phyloP scores from a whole-genome alignment of 2,113 vertebrate genomes.

The Marcusenius ussheri region DNA sequence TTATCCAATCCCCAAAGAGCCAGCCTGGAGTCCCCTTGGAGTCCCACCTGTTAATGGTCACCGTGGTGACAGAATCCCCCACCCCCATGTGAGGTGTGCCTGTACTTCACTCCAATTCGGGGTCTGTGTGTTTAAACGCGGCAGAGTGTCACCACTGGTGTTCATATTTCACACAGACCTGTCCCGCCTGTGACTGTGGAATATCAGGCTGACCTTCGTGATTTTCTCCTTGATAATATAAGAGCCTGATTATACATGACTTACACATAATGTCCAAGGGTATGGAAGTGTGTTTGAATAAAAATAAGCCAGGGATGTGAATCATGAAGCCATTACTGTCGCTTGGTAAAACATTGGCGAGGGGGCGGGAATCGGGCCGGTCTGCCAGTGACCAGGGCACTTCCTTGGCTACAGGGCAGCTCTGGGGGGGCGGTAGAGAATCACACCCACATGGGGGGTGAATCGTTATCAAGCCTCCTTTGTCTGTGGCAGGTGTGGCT shows the following conservation, averaged over 20 bases:
- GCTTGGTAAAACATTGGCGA: neutral
- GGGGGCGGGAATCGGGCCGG: neutral
- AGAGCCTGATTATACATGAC: neutral
- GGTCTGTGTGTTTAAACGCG: neutral
- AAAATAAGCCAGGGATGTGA: neutral
- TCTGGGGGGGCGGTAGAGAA: neutral
- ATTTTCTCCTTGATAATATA: neutral
- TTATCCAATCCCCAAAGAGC: neutral
- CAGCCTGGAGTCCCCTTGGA: neutral
- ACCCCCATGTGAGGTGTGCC: neutral
- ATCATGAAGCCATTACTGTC: neutral
- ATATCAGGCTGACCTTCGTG: neutral
- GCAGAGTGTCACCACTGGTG: neutral
- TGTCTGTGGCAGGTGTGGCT: neutral
- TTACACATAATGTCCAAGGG: neutral
- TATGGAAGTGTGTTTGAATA: neutral
- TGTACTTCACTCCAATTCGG: neutral
- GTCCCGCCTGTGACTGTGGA: neutral
- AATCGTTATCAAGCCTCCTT: neutral
- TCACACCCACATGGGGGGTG: conserved; percentile 16
- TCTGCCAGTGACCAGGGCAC: neutral
- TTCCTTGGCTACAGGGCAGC: neutral
- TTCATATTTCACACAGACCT: neutral
- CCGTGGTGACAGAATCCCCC: neutral
- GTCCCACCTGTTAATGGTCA: neutral